These are phyloP conservation scores for Camptogramma bilineatum DNA, from an alignment of 2,888 invertebrate species.

Conservation along the genomic window DNA sequence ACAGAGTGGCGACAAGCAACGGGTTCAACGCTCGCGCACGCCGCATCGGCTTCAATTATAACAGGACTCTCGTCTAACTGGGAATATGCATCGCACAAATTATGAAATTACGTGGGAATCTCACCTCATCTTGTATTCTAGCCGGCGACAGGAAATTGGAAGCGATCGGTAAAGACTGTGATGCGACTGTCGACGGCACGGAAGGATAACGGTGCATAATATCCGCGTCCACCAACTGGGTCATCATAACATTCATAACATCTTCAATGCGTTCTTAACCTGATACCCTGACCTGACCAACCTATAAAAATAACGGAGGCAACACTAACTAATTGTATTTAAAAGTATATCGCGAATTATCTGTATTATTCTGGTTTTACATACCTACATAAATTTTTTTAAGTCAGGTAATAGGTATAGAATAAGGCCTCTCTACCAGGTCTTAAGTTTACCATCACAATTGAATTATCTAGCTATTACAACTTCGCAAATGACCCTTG, in stretches of 20 bases:
- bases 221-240: background rate
- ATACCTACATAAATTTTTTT: too few relatives aligned
- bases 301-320: too few relatives aligned
- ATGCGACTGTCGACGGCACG: background rate
- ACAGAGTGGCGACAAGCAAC: conserved; percentile 32
- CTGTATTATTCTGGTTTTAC: too few relatives aligned
- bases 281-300: background rate
- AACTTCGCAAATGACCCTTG: background rate
- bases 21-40: conserved; percentile 52
- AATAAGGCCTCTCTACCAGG: too few relatives aligned
- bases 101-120: conserved; percentile 38
- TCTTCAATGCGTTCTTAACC: background rate
- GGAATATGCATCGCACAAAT: conserved; percentile 46
- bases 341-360: background rate
- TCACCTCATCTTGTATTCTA: conserved; percentile 18
- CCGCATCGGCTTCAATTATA: conserved; percentile 52
- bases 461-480: background rate
- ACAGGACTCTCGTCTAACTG: conserved; percentile 50
- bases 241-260: background rate
- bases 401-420: too few relatives aligned
- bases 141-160: conserved; percentile 17
- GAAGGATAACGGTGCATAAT: conserved; percentile 6
- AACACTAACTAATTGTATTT: background rate
- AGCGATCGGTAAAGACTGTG: background rate
- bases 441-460: too few relatives aligned